Evolutionary conservation across 2,888 invertebrate species (phyloP).

Genomic region (Dynastes tityus): DNA sequence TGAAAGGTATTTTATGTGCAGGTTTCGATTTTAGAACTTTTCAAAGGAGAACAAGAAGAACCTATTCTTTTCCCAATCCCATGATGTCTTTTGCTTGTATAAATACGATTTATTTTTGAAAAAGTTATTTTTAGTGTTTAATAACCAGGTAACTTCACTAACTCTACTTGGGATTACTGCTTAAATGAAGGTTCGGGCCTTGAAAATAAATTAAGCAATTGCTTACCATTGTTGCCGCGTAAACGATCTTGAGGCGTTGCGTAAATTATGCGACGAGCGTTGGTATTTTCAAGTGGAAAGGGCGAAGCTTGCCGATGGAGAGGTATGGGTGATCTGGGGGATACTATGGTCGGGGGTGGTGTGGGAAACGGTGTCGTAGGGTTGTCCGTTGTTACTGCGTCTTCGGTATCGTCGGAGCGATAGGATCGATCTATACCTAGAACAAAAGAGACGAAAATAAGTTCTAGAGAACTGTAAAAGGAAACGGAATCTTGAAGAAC

Average conservation of each 20-base stretch:
- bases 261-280: constrained; percentile 74
- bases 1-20: too few relatives aligned
- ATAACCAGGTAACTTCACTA: too few relatives aligned
- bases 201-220: constrained; percentile 6
- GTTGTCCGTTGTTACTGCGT: constrained; percentile 74
- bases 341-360: constrained; percentile 72
- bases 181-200: not conserved
- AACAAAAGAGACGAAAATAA: constrained; percentile 56
- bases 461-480: not conserved
- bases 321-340: constrained; percentile 75
- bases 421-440: constrained; percentile 82
- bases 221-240: constrained; percentile 68
- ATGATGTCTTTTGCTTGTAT: too few relatives aligned
- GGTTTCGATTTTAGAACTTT: too few relatives aligned
- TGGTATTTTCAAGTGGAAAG: constrained; percentile 81
- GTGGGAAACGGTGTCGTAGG: constrained; percentile 74
- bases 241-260: constrained; percentile 70
- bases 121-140: too few relatives aligned
- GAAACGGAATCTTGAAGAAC: not conserved
- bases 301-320: constrained; percentile 80
- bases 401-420: constrained; percentile 82
- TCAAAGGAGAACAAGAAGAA: too few relatives aligned
- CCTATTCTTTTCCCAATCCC: too few relatives aligned
- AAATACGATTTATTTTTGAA: too few relatives aligned
- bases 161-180: too few relatives aligned